These are phyloP conservation scores for Neuroterus valhalla DNA, from an alignment of 1,140 invertebrate genomes.

Conservation along the genomic window DNA sequence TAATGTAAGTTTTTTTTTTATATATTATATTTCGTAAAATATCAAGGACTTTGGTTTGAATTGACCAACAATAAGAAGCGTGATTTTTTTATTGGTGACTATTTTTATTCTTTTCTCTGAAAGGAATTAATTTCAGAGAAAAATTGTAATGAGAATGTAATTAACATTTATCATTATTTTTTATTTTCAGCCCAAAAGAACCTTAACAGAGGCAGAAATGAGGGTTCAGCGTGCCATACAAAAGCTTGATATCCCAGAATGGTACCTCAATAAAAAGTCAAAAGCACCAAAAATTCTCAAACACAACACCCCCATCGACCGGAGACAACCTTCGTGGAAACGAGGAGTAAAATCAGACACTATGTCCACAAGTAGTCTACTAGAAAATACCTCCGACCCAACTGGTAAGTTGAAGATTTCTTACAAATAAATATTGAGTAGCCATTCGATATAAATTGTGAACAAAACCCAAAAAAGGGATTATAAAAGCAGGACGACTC, in stretches of 20 bases:
- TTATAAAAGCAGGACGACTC: background rate
- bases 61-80: too few species aligned
- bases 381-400: background rate
- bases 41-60: too few species aligned
- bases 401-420: background rate
- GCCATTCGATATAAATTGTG: too few species aligned
- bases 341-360: background rate
- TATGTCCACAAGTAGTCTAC: background rate
- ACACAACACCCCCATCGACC: slow-evolving; percentile 46
- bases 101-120: too few species aligned
- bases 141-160: slow-evolving; percentile 32
- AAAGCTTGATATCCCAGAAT: slow-evolving; percentile 77
- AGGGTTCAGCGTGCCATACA: slow-evolving; percentile 75
- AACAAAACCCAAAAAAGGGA: background rate
- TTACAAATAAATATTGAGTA: background rate
- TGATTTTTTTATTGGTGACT: too few species aligned
- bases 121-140: too few species aligned
- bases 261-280: slow-evolving; percentile 74
- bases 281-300: slow-evolving; percentile 50
- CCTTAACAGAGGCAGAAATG: slow-evolving; percentile 75
- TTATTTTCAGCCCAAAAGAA: slow-evolving; percentile 36
- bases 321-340: slow-evolving; percentile 49
- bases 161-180: slow-evolving; percentile 2
- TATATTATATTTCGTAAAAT: too few species aligned
- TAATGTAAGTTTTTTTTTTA: too few species aligned